Base-by-base conservation (phyloP, 2,797 vertebrate species). In the Epinephelus coioides region DNA sequence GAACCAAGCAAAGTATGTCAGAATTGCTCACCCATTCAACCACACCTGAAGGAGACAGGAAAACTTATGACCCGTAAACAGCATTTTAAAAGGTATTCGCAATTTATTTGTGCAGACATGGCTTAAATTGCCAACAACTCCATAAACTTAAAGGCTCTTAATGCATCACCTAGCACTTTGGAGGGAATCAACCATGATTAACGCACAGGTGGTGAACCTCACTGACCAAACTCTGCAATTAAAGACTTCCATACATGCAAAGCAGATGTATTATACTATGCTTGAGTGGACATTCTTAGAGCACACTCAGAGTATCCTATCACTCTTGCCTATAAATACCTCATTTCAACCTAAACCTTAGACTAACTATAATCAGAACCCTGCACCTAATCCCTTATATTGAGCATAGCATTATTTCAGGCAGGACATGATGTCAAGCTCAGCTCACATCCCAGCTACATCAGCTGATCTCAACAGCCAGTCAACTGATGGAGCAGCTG, bases 111-210 rank as follows among this genome's bases (percentile, higher is more conserved):
- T 63, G 62, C 51, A 27, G 40, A 55, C 40, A 50, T 44, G 2
- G 46, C 49, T 44, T 67, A 27, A 67, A 62, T 56, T 66, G 62
- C 51, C 47, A 17, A 56, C 23, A 8, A 53, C 40, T 65, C 38
- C 49, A 74, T 73, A 55, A 23, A 73, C 60, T 78, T 68, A 64
- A 54, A 54, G 38, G 46, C 43, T 50, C 53, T 66, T 40, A 79
- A 73, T 54, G 70, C 15, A 19, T 62, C 50, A 53, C 64, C 43
- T 55, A 40, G 47, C 60, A 56, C 60, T 54, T 61, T 62, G 23
- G 2, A 49, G 17, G 38, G 10, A 61, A 62, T 23, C 14, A 1
- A 43, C 47, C 6, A 7, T 60, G 40, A 60, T 54, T 46, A 67
- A 55, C 40, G 17, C 30, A 17, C 27, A 64, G 44, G 67, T 51